A percentile compares a stretch with the other conserved stretches of the same genome.
Conservation (phyloP, 2,113 vertebrate genomes). For the Gasterosteus nipponicus region DNA sequence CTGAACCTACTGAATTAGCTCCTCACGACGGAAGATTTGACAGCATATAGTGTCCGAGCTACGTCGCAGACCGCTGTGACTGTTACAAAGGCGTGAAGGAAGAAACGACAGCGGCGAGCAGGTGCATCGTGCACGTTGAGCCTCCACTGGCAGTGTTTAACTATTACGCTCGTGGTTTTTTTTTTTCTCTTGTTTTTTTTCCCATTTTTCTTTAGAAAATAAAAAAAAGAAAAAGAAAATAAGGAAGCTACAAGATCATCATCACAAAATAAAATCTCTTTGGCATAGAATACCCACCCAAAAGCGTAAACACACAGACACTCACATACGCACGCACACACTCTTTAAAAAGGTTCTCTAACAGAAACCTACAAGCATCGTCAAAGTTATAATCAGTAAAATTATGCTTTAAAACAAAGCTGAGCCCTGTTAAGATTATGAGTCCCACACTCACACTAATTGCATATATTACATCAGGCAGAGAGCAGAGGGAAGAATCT, state of each 20-base stretch:
- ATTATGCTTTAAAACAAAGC: constrained; percentile 74
- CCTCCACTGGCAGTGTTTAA: constrained; percentile 73
- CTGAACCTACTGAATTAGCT: constrained; percentile 31
- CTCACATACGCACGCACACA: constrained; percentile 46
- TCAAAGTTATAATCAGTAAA: constrained; percentile 61
- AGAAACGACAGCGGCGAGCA: constrained; percentile 41
- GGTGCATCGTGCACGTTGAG: constrained; percentile 55
- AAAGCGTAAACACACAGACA: constrained; percentile 70
- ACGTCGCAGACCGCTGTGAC: constrained; percentile 56
- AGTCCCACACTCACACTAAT: constrained; percentile 74
- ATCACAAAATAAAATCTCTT: constrained; percentile 83
- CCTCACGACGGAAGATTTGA: constrained; percentile 32
- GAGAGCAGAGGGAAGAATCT: constrained; percentile 52
- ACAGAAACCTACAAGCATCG: constrained; percentile 64
- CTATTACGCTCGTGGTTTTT: constrained; percentile 46
- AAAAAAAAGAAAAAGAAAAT: constrained; percentile 32
- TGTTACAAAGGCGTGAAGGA: constrained; percentile 63
- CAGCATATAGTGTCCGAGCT: constrained; percentile 44
- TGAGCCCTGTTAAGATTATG: constrained; percentile 75
- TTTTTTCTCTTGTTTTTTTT: constrained; percentile 29
- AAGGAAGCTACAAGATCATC: constrained; percentile 69
- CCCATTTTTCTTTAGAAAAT: constrained; percentile 29
- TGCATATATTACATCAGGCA: constrained; percentile 79
- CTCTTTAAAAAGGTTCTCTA: constrained; percentile 60
- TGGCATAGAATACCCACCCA: constrained; percentile 80